Evolutionary conservation across 2,797 vertebrate species (phyloP), one percentile per base, ranked within the genome.

Genomic region (Poliocrania exsul): DNA sequence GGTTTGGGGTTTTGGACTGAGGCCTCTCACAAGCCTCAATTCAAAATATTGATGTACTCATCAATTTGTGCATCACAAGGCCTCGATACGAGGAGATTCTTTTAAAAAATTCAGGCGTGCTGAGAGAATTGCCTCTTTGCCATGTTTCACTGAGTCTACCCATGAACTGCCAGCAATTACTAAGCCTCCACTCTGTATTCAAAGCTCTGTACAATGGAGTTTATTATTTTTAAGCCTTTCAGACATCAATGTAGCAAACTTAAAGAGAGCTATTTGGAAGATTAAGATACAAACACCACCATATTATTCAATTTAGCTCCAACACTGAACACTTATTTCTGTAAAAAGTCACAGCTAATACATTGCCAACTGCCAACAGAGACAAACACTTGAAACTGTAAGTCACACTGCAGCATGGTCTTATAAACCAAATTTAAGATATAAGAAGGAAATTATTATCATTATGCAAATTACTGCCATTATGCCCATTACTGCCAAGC

Each of bases 151-250:
- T 1, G 1, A 64, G 83, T 15, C 73, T 77, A n/a, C 73, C 70
- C 58, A 5, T 47, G 67, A 88, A 60, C 56, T 88, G 91, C 93
- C 93, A 94, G 85, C 85, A 92, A 88, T 81, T 72, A 86, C 70
- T 72, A 25, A 92, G 87, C 79, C 88, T 88, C 72, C 44, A 70
- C 80, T 92, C 87, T 56, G 65, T 19, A 91, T 88, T 96, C 89
- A 94, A 88, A 96, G 82, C 93, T 70, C 73, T 61, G 1, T 79
- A 96, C 77, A 96, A 95, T 86, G n/a, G 69, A 91, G 62, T 86
- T 96, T 92, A 92, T 94, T 94, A 96, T 96, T 96, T 97, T 96
- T 93, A 94, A 92, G 87, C 80, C 64, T 93, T 92, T 84, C 82
- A 95, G 65, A 88, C 85, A 91, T 69, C 70, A 93, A 2, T 75